phyloP scores from a whole-genome alignment of 2,888 invertebrate genomes.

The Meiosimyza decipiens region DNA sequence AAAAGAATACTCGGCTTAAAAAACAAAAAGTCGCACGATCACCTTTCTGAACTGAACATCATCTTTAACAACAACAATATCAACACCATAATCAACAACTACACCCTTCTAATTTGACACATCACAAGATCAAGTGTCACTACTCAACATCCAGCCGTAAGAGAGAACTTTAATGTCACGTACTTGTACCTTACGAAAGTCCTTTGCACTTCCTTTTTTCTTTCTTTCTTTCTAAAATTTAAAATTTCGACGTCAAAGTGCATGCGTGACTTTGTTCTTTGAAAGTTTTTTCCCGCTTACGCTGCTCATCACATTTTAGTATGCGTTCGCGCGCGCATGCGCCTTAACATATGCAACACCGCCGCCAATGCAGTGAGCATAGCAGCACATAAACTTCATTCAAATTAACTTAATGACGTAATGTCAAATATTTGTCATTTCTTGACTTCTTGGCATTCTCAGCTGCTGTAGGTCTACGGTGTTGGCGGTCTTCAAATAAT shows the following conservation, averaged over 20 bases:
- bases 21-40: slow-evolving; percentile 57
- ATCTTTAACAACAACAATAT: slow-evolving; percentile 17
- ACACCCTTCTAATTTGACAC: slow-evolving; percentile 64
- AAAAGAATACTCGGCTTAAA: slow-evolving; percentile 1
- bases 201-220: slow-evolving; percentile 19
- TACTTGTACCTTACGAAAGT: slow-evolving; percentile 38
- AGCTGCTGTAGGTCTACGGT: slow-evolving; percentile 31
- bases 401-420: slow-evolving; percentile 40
- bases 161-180: slow-evolving; percentile 40
- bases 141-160: slow-evolving; percentile 46
- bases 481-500: slow-evolving; percentile 44
- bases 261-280: slow-evolving; percentile 37
- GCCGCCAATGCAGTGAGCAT: slow-evolving; percentile 45
- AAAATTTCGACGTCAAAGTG: slow-evolving; percentile 21
- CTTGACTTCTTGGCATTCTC: slow-evolving; percentile 32
- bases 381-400: slow-evolving; percentile 39
- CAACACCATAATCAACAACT: slow-evolving; percentile 48
- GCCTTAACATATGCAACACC: slow-evolving; percentile 34
- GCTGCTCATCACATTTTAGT: slow-evolving; percentile 52
- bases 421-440: slow-evolving; percentile 38
- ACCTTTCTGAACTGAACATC: slow-evolving; percentile 45
- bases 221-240: neutral
- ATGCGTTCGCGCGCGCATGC: slow-evolving; percentile 56
- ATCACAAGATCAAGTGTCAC: slow-evolving; percentile 64
- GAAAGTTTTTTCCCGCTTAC: neutral